Evolutionary conservation across 92 coral and sea anemone genomes (phyloP).

Genomic region (Hydrozoanthus gracilis): DNA sequence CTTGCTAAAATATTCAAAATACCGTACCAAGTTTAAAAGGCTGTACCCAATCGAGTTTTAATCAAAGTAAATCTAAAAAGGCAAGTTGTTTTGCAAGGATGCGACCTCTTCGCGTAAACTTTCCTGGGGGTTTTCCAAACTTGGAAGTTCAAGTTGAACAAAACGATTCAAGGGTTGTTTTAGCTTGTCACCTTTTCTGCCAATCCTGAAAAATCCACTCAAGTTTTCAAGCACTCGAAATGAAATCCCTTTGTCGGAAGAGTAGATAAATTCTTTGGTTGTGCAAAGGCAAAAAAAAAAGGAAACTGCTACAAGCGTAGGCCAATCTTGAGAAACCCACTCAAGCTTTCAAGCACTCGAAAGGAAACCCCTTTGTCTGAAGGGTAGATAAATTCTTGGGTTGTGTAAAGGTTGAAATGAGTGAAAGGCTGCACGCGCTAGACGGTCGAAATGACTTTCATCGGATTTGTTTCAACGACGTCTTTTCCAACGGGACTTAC

Average conservation of each 20-base stretch:
- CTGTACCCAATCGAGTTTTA: too few species aligned
- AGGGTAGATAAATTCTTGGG: neutral
- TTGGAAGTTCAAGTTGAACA: too few species aligned
- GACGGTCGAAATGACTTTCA: neutral
- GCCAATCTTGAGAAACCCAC: neutral
- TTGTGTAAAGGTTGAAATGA: too few species aligned
- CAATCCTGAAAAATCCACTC: neutral
- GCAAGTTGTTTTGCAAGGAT: too few species aligned
- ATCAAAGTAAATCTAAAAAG: too few species aligned
- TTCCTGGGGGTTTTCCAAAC: too few species aligned
- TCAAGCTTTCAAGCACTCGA: constrained; percentile 16
- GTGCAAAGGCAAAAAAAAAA: neutral
- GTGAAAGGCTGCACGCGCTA: neutral
- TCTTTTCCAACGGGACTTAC: neutral
- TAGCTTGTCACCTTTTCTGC: too few species aligned
- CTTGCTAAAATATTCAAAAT: too few species aligned
- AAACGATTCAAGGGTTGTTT: too few species aligned
- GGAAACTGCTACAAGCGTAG: neutral
- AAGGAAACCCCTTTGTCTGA: neutral
- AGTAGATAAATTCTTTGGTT: neutral
- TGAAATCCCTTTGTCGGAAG: too few species aligned
- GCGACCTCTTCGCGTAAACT: too few species aligned
- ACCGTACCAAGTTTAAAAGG: too few species aligned
- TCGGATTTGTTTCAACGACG: neutral
- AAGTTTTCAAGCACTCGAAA: constrained; percentile 13